Evolutionary conservation across 2,888 invertebrate species (phyloP), one percentile per base, ranked within the genome.

Genomic region (Andricus curvator): DNA sequence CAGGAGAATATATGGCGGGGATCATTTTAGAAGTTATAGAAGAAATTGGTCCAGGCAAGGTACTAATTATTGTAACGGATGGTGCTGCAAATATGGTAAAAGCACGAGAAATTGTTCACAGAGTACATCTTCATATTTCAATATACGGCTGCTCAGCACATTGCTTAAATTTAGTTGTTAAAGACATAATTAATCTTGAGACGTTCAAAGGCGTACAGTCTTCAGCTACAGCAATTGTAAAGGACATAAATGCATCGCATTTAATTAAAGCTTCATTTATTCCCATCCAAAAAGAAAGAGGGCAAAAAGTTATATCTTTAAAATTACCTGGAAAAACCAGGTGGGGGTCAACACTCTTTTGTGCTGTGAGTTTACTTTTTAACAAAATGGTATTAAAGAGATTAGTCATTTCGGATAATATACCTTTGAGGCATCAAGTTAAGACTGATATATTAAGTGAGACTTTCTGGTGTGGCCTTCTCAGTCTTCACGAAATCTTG

Each of bases 141-240:
- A 76, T 79, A 44, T 84, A 78, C n/a, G 80, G 81, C 4, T 83
- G 85, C 48, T 29, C n/a, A 15, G 81, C 84, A 20, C 83, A 83
- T 65, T 80, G 78, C 17, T n/a, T 82, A 20, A 82, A 83, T 82
- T 66, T 82, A 0, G 56, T 81, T 8, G 37, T 80, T 4, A 78
- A 82, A 78, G 79, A 80, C 25, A 60, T 79, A 11, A 20, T 78
- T 2, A 62, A 66, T 13, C 15, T 78, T 62, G 15, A 22, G 15
- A 41, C 82, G 33, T 17, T 77, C 15, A 77, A 81, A 48, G 25
- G 17, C 6, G 13, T 48, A 22, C 67, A 44, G 15, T 25, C 25
- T 68, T 13, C 44, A 15, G 67, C 15, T 15, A 68, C 25, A 44
- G 44, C 3, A 11, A 68, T 68, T 6, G 44, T 68, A 17, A 68